phyloP scores from a whole-genome alignment of 1,140 invertebrate species.

The Apolygus lucorum region DNA sequence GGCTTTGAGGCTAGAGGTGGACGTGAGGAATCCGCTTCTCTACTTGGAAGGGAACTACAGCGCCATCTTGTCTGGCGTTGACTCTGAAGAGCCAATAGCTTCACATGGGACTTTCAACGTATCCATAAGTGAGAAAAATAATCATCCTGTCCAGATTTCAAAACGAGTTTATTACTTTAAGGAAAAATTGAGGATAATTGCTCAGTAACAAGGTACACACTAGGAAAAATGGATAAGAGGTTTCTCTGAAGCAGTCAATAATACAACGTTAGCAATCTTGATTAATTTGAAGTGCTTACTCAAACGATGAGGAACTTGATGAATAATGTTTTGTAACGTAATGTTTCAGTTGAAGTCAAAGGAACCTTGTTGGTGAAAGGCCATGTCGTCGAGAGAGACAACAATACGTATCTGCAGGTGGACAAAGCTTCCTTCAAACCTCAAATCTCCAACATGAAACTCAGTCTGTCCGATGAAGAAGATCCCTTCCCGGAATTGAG shows the following conservation, averaged over 20 bases:
- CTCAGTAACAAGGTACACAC: too few species aligned
- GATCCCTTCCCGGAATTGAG: conserved; percentile 17
- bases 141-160: too few species aligned
- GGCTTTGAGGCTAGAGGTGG: conserved; percentile 2
- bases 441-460: neutral
- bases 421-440: conserved; percentile 9
- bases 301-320: too few species aligned
- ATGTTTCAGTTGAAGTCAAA: conserved; percentile 2
- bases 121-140: conserved; percentile 4
- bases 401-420: neutral
- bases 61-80: neutral
- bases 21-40: neutral
- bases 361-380: conserved; percentile 8
- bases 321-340: too few species aligned
- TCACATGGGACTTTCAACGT: conserved; percentile 15
- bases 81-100: neutral
- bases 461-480: conserved; percentile 4
- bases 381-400: conserved; percentile 2
- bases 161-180: too few species aligned
- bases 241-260: too few species aligned
- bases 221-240: too few species aligned
- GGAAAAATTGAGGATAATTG: too few species aligned
- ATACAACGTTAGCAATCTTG: too few species aligned
- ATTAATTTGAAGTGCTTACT: too few species aligned
- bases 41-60: conserved; percentile 2